These are phyloP conservation scores for Pogoniulus pusillus DNA, from an alignment of 2,797 vertebrate species.

Conservation along the genomic window DNA sequence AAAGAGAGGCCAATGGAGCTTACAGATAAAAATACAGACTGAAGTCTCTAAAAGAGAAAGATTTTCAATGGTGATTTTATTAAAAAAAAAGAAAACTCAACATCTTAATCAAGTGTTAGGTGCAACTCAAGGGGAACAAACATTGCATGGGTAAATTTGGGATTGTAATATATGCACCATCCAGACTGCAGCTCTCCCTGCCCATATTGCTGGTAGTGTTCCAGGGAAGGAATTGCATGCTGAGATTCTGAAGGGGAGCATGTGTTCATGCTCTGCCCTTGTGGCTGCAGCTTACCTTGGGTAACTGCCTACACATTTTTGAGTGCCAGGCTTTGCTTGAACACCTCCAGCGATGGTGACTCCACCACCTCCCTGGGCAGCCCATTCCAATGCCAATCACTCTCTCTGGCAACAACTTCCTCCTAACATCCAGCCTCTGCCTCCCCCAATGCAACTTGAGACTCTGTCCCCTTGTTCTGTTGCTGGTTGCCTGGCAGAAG, in stretches of 20 bases:
- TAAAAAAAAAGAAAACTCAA: neutral
- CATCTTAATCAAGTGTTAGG: neutral
- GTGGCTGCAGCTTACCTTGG: neutral
- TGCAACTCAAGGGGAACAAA: neutral
- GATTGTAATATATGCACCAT: rapidly evolving
- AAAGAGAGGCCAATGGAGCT: neutral
- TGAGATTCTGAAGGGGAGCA: neutral
- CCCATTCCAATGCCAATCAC: too few species aligned
- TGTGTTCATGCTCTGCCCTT: neutral
- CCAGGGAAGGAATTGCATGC: neutral
- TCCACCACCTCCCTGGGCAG: too few species aligned
- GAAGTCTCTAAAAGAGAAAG: neutral
- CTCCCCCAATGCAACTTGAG: too few species aligned
- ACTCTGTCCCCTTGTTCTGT: too few species aligned
- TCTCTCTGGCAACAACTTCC: too few species aligned
- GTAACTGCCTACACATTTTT: neutral
- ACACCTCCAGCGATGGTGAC: too few species aligned
- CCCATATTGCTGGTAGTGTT: rapidly evolving
- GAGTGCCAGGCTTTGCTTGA: too few species aligned
- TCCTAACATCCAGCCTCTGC: too few species aligned
- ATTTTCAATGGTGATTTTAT: neutral
- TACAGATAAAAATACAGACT: neutral
- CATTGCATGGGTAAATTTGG: neutral
- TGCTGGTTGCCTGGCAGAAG: too few species aligned
- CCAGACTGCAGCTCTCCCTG: neutral